Base-by-base conservation (phyloP, 1,140 invertebrate species). In the Agraylea sexmaculata region DNA sequence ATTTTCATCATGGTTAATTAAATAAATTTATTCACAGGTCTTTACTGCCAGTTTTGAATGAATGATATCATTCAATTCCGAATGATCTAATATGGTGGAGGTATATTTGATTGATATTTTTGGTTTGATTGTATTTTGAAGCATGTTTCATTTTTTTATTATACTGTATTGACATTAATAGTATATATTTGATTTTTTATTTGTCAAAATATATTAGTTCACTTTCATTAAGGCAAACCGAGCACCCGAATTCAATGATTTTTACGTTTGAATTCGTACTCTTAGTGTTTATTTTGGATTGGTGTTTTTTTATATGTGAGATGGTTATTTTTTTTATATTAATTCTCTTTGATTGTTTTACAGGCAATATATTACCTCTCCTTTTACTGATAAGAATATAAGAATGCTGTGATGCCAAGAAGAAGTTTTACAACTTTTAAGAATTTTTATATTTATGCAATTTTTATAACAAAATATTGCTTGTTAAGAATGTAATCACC, bases 301-400 rank as follows among this genome's bases (percentile, higher is more conserved):
- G 30, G 25, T 31, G 33, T 49, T 11, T 34, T 35, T 39, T 40
- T 34, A 28, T 34, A 39, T 39, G 37, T 47, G 44, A 34, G 37
- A 37, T 45, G 2, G 4, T 20, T 17, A 30, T 31, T 33, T 20
- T 38, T 21, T 18, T 32, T 40, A 2, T 45, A 45, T 31, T 34
- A 35, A 37, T 42, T 21, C 43, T 34, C 47, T 58, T 49, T 53
- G 33, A 25, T 6, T 3, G 19, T 17, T 45, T 61, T 69, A 10
- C 62, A 73, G 70, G 53, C 64, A 66, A 50, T 74, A 74, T 62
- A 73, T 74, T 51, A 66, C 67, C 50, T 72, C 70, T 50, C 70
- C 70, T 29, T 71, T 65, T 53, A 66, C 69, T 22, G 70, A 74
- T 56, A 72, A 70, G 55, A 73, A 74, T 56, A 64, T 73, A 58